A percentile compares a stretch with the other conserved stretches of the same genome.
Conservation (phyloP, 2,888 invertebrate genomes). For the Zhuqinia jingwanae region DNA sequence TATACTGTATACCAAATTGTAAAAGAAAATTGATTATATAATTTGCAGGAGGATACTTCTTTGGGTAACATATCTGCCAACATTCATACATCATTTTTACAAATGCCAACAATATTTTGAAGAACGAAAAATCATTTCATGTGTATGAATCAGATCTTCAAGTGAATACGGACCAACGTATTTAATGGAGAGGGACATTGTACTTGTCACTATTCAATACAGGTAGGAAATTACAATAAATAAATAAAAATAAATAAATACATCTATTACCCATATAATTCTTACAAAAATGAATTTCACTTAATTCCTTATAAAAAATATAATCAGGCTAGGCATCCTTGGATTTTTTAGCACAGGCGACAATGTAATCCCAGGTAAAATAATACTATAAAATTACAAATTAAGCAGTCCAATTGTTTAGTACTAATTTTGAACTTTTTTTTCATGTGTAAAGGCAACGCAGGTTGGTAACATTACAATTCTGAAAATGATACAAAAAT, state of each 20-base stretch:
- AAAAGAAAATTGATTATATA: neutral
- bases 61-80: too few relatives aligned
- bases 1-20: neutral
- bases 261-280: too few relatives aligned
- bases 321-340: slow-evolving; percentile 33
- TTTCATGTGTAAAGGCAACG: neutral
- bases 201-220: slow-evolving; percentile 74
- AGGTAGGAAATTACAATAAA: slow-evolving; percentile 20
- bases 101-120: neutral
- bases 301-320: too few relatives aligned
- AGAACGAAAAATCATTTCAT: neutral
- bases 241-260: too few relatives aligned
- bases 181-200: slow-evolving; percentile 70
- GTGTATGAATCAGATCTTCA: slow-evolving; percentile 5
- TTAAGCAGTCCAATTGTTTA: neutral
- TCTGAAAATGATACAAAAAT: too few relatives aligned
- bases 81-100: too few relatives aligned
- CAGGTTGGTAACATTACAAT: neutral
- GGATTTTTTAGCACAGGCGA: slow-evolving; percentile 76
- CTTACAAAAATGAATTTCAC: too few relatives aligned
- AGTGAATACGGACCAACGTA: slow-evolving; percentile 72
- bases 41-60: slow-evolving; percentile 67
- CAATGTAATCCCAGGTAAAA: slow-evolving; percentile 62
- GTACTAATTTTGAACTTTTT: neutral
- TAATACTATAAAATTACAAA: neutral